Evolutionary conservation across 2,797 vertebrate genomes (phyloP), one percentile per base, ranked within the genome.

Genomic region (Hozukius guyotensis): DNA sequence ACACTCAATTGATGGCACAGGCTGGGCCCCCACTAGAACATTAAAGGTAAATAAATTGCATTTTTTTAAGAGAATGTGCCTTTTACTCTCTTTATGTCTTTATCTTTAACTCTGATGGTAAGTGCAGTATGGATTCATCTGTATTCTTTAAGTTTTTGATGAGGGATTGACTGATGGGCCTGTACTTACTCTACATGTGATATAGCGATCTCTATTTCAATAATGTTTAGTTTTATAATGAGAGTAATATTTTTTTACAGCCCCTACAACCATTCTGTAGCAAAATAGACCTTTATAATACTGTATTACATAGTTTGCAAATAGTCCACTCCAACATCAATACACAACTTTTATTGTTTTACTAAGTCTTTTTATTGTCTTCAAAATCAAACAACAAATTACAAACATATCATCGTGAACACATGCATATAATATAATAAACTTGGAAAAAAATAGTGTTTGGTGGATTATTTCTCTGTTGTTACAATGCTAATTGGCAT

Each of bases 1-100:
- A 88, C 98, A 99, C 88, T 99, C 99, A n/a, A 99, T 99, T 72
- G 99, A 99, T 64, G 98, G 99, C 84, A 99, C 99, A 64, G 99
- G 99, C 91, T 99, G 99, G 99, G 99, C 99, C 73, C 99, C 99
- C 60, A 99, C 99, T 22, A 96, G 99, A 92, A 98, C 98, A 0
- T 92, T 99, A 93, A 98, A 99, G 98, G 99, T 99, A 96, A 87
- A 83, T 69, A 4, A 14, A 4, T 34, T 18, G 0, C 12, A 8
- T 83, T 80, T 42, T 3, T 52, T 78, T 2, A 14, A 9, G 5
- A 67, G 2, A 57, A 56, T 18, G 29, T 42, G 3, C 11, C n/a
- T 67, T 32, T 25, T 16, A 2, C 7, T 38, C 1, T 42, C 8
- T 25, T 42, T 52, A 20, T 52, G 3, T 52, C 14, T 52, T 52